Percentiles rank a stretch among this genome's conserved stretches.
phyloP scores from a whole-genome alignment of 53 echinoderm and acorn worm species.

The Temnopleurus reevesii region DNA sequence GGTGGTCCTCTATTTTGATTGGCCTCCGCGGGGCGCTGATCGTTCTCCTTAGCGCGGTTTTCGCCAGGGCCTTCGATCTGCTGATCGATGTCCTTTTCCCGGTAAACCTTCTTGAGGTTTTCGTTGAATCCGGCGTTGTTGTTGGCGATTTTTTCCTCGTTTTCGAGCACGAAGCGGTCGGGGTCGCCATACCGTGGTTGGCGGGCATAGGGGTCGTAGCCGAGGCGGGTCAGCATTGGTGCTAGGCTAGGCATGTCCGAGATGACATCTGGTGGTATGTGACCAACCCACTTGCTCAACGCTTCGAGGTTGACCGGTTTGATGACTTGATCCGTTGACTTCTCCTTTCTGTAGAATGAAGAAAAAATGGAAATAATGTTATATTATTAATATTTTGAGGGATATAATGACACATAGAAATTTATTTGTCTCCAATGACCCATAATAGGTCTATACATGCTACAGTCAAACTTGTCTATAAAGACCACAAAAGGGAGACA shows the following conservation, averaged over 20 bases:
- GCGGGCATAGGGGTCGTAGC: conserved; percentile 92
- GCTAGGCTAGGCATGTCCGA: conserved; percentile 88
- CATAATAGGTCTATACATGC: too few relatives aligned
- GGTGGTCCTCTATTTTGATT: neutral
- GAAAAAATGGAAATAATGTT: neutral
- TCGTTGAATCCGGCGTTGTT: conserved; percentile 67
- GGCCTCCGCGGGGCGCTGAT: neutral
- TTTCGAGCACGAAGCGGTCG: conserved; percentile 83
- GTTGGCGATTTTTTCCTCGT: conserved; percentile 79
- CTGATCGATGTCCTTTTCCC: conserved; percentile 62
- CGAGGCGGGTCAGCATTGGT: conserved; percentile 88
- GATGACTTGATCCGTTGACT: conserved; percentile 94
- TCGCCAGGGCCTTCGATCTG: neutral
- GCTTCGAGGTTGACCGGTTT: conserved; percentile 96
- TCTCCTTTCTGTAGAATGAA: conserved; percentile 72
- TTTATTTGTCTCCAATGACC: too few relatives aligned
- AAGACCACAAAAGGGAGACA: too few relatives aligned
- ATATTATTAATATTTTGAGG: too few relatives aligned
- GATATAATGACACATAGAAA: too few relatives aligned
- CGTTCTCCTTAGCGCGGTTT: neutral
- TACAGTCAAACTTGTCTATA: too few relatives aligned
- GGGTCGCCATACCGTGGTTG: conserved; percentile 94
- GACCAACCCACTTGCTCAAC: conserved; percentile 93
- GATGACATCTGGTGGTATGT: conserved; percentile 88
- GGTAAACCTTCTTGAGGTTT: conserved; percentile 72